Evolutionary conservation across 2,113 vertebrate genomes (phyloP).

Genomic region (Nanorana parkeri): DNA sequence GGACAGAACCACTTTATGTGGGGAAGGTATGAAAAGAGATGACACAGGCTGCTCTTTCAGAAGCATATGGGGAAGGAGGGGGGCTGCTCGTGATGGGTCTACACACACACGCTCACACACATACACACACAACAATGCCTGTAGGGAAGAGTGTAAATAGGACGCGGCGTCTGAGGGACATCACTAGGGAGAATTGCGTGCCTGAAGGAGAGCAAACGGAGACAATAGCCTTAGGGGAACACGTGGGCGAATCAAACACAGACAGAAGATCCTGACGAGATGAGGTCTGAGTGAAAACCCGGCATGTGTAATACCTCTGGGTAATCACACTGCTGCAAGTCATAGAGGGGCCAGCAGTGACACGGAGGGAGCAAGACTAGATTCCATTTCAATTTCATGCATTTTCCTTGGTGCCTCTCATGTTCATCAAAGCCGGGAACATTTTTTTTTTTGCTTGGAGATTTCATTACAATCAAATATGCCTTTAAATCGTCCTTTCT

Average conservation of each 20-base stretch:
- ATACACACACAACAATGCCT: neutral
- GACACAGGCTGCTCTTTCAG: neutral
- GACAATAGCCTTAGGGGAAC: conserved; percentile 6
- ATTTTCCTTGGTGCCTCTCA: conserved; percentile 5
- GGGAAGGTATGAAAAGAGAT: conserved; percentile 86
- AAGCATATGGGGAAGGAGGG: neutral
- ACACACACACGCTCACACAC: neutral
- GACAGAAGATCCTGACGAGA: neutral
- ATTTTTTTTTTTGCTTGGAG: conserved; percentile 18
- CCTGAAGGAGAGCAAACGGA: neutral
- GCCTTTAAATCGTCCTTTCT: conserved; percentile 2
- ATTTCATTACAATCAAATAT: conserved; percentile 17
- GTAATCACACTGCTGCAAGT: conserved; percentile 35
- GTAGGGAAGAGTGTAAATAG: neutral
- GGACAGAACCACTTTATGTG: conserved; percentile 94
- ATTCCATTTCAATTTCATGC: conserved; percentile 40
- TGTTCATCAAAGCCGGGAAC: conserved; percentile 17
- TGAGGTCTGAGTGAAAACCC: conserved; percentile 13
- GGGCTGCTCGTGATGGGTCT: neutral
- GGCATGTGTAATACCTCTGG: conserved; percentile 22
- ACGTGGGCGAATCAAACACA: conserved; percentile 26
- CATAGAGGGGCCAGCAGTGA: conserved; percentile 16
- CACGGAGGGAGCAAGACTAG: neutral
- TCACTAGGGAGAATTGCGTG: conserved; percentile 11
- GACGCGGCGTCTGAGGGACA: conserved; percentile 6